Evolutionary conservation across 2,888 invertebrate species (phyloP), one percentile per base, ranked within the genome.

Genomic region (Hyalella azteca): DNA sequence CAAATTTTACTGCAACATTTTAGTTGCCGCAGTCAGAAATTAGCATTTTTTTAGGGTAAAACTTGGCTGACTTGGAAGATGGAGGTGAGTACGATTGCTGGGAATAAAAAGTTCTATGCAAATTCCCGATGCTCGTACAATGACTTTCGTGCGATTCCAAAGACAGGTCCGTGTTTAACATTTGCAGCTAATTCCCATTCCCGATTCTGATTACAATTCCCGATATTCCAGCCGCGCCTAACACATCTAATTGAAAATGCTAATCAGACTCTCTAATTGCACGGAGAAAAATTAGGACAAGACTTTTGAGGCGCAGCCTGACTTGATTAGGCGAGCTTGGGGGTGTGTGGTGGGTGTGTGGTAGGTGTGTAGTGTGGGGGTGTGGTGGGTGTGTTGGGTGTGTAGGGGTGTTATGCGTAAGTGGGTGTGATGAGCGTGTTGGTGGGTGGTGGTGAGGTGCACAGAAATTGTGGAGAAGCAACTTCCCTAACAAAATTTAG

Each of bases 211-310:
- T 60, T 60, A 60, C 60, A 60, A 60, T 60, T 60, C 60, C 60
- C 36, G 60, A 60, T 60, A 36, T 36, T 36, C 36, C 32, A 60
- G 60, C 36, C 5, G 9, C 26, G 4, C 60, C 36, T 60, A 60
- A 60, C 36, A 60, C 60, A 60, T 60, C 60, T 60, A 60, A 60
- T 60, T 60, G 60, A 60, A 60, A 60, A 60, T 60, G 60, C 29
- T 36, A 60, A 60, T 60, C 32, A 60, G 36, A 7, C 36, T 36
- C 36, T 36, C 60, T 60, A 60, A 60, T 60, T 60, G 60, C 36
- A 19, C 19, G 19, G 4, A 19, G 11, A 5, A 60, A 60, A 60
- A 60, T 1, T 60, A 2, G 4, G 19, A 29, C 9, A 5, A 29
- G 4, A 15, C 60, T 36, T 60, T 60, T 60, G 19, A 36, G 22